These are phyloP conservation scores for Parazoanthus darwini DNA, from an alignment of 92 coral and sea anemone species.

Conservation along the genomic window DNA sequence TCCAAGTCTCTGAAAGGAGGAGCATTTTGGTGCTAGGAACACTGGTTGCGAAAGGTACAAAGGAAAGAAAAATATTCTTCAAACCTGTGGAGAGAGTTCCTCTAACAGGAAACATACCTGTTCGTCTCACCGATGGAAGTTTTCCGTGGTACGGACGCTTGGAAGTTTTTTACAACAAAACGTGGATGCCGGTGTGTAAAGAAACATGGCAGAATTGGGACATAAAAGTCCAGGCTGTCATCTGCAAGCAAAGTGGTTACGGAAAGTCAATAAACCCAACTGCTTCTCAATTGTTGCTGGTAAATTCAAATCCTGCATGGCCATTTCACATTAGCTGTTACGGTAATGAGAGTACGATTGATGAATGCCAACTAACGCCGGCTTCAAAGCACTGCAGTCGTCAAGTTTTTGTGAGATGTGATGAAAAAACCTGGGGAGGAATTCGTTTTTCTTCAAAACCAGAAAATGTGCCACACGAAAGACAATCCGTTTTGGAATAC, in stretches of 20 bases:
- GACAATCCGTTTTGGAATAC: constrained; percentile 49
- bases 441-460: constrained; percentile 42
- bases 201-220: not conserved
- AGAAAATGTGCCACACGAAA: constrained; percentile 4
- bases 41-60: constrained; percentile 58
- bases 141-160: constrained; percentile 54
- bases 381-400: not conserved
- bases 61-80: constrained; percentile 42
- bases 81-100: constrained; percentile 29
- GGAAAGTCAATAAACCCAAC: not conserved
- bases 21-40: not conserved
- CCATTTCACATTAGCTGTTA: constrained; percentile 40
- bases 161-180: constrained; percentile 47
- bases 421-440: constrained; percentile 61
- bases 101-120: constrained; percentile 25
- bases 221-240: too few relatives aligned
- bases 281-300: not conserved
- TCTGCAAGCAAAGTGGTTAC: too few relatives aligned
- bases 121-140: constrained; percentile 55
- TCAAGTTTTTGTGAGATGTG: constrained; percentile 41
- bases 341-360: constrained; percentile 51
- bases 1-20: constrained; percentile 40
- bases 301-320: constrained; percentile 27
- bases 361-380: not conserved
- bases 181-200: constrained; percentile 53